Percentiles rank a stretch among this genome's conserved stretches.
Evolutionary conservation across 1,140 invertebrate species (phyloP).

Genomic region (Antheraea mylitta): DNA sequence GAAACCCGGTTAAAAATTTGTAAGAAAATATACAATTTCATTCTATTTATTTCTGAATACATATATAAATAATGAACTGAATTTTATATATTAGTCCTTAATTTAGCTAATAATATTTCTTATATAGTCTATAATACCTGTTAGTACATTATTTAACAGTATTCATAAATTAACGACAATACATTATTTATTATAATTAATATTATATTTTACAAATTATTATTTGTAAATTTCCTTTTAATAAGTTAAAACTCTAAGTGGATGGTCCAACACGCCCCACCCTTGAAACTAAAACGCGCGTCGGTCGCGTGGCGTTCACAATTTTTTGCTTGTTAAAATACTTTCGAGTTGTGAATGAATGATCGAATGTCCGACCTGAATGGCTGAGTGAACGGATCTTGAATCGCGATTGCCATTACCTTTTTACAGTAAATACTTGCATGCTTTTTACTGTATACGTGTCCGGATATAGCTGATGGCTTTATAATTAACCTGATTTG

Average conservation of each 20-base stretch:
- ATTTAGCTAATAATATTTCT: too few relatives aligned
- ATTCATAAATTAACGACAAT: too few relatives aligned
- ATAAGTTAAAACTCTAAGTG: not conserved
- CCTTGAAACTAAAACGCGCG: not conserved
- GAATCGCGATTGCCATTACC: slow-evolving; percentile 13
- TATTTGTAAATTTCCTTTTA: not conserved
- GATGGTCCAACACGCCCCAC: not conserved
- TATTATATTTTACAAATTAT: too few relatives aligned
- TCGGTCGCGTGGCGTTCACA: slow-evolving; percentile 17
- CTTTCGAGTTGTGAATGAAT: slow-evolving; percentile 20
- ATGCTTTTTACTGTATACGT: slow-evolving; percentile 1
- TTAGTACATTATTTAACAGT: too few relatives aligned
- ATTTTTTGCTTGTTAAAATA: slow-evolving; percentile 33
- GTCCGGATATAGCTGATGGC: not conserved
- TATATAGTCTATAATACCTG: too few relatives aligned
- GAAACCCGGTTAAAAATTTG: too few relatives aligned
- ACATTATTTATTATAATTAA: too few relatives aligned
- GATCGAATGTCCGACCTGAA: slow-evolving; percentile 19
- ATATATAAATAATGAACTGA: too few relatives aligned
- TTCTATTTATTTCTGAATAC: too few relatives aligned
- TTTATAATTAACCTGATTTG: not conserved
- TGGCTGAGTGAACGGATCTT: slow-evolving; percentile 9
- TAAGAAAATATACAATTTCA: too few relatives aligned
- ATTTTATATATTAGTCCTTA: too few relatives aligned
- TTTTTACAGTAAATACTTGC: slow-evolving; percentile 3